phyloP scores from a whole-genome alignment of 2,888 invertebrate species.

The Buathra laborator region DNA sequence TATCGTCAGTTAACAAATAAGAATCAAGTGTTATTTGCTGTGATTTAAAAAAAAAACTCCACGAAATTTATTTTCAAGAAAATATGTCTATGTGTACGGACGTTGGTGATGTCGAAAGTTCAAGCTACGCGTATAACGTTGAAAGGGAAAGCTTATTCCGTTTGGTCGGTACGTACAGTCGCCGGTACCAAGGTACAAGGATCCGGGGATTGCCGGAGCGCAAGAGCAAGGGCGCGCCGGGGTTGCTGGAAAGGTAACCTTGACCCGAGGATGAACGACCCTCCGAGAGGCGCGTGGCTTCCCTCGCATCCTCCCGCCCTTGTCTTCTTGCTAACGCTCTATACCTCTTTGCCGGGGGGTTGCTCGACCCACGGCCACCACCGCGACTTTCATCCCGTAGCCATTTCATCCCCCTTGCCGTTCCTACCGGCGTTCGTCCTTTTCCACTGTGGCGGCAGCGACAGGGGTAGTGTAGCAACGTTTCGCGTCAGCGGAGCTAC shows the following conservation, averaged over 20 bases:
- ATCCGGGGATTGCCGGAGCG: slow-evolving; percentile 52
- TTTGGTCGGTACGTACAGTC: slow-evolving; percentile 39
- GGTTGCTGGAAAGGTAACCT: slow-evolving; percentile 82
- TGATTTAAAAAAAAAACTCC: background rate
- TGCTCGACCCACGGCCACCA: slow-evolving; percentile 52
- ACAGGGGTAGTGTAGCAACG: slow-evolving; percentile 24
- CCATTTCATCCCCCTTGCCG: slow-evolving; percentile 35
- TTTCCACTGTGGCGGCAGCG: slow-evolving; percentile 39
- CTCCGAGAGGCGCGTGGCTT: slow-evolving; percentile 78
- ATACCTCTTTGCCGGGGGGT: slow-evolving; percentile 57
- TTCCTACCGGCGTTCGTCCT: slow-evolving; percentile 51
- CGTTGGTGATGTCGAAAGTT: background rate
- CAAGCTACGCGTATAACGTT: background rate
- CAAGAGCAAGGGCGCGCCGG: slow-evolving; percentile 66
- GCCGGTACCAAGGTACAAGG: slow-evolving; percentile 46
- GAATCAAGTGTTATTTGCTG: too few relatives aligned
- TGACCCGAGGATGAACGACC: slow-evolving; percentile 85
- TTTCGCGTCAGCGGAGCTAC: slow-evolving; percentile 30
- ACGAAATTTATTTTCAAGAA: background rate
- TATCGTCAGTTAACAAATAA: too few relatives aligned
- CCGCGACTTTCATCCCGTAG: slow-evolving; percentile 61
- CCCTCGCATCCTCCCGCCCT: slow-evolving; percentile 57
- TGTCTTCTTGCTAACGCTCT: slow-evolving; percentile 32
- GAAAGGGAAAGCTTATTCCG: slow-evolving; percentile 8
- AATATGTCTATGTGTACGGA: background rate